phyloP scores from a whole-genome alignment of 2,113 vertebrate species.

The Heterotis niloticus region DNA sequence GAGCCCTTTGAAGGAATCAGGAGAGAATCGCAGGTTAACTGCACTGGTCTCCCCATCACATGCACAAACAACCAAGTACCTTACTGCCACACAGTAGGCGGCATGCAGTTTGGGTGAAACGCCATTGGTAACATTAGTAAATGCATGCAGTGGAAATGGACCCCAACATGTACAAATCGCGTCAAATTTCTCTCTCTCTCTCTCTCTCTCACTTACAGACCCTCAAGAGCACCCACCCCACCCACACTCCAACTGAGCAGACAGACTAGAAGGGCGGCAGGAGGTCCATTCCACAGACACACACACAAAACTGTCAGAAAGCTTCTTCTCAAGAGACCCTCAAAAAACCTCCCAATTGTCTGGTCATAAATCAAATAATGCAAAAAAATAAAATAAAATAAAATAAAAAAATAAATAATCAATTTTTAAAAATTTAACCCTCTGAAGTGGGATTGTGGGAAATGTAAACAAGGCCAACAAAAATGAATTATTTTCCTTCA shows the following conservation, averaged over 20 bases:
- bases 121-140: no score
- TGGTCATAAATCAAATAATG: neutral
- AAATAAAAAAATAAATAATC: no score
- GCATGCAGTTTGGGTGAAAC: neutral
- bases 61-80: neutral
- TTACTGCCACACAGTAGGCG: constrained; percentile 1
- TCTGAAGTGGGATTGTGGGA: neutral
- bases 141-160: neutral
- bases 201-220: constrained; percentile 35
- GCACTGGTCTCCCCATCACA: neutral
- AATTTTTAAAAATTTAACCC: no score
- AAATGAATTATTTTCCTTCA: neutral
- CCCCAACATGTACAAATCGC: constrained; percentile 3
- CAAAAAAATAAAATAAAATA: no score
- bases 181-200: constrained; percentile 30
- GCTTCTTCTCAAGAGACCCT: constrained; percentile 39
- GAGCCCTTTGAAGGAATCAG: constrained; percentile 74
- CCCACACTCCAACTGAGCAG: constrained; percentile 54
- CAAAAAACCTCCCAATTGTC: constrained; percentile 36
- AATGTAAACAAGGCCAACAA: neutral
- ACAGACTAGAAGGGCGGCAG: constrained; percentile 54
- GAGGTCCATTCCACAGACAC: constrained; percentile 39
- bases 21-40: neutral
- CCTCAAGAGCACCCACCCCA: constrained; percentile 31
- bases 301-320: constrained; percentile 42